Conservation (phyloP, 2,797 vertebrate genomes). For the Oryzias sinensis region DNA sequence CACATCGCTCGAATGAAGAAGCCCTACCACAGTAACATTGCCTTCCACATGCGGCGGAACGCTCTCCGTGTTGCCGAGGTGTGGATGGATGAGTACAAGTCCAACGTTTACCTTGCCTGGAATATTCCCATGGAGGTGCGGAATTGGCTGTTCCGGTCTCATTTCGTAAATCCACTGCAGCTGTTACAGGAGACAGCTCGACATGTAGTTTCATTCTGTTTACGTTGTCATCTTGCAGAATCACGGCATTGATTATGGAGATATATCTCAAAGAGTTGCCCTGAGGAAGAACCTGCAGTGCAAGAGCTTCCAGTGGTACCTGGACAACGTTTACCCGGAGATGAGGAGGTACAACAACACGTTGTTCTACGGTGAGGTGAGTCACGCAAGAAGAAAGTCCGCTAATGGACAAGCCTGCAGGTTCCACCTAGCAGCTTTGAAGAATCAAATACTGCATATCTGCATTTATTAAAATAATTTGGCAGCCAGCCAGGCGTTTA, state of each 20-base stretch:
- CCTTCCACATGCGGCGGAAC: slow-evolving; percentile 91
- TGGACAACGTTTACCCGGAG: slow-evolving; percentile 96
- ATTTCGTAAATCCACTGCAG: neutral
- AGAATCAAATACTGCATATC: too few relatives aligned
- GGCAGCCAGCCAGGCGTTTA: too few relatives aligned
- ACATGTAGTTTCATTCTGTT: neutral
- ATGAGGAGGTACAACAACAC: slow-evolving; percentile 97
- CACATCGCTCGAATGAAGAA: slow-evolving; percentile 96
- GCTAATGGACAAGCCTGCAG: too few relatives aligned
- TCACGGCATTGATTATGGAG: slow-evolving; percentile 93
- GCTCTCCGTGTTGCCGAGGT: slow-evolving; percentile 94
- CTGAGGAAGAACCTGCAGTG: slow-evolving; percentile 90
- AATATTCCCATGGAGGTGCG: slow-evolving; percentile 93
- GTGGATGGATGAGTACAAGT: slow-evolving; percentile 97
- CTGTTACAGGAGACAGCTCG: too few relatives aligned
- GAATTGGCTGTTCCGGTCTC: neutral
- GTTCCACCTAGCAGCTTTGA: too few relatives aligned
- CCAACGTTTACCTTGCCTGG: slow-evolving; percentile 96
- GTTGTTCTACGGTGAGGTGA: slow-evolving; percentile 94
- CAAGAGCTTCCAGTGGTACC: slow-evolving; percentile 96
- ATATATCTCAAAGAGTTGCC: slow-evolving; percentile 87
- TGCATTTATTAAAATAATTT: too few relatives aligned
- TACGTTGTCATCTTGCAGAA: slow-evolving; percentile 78
- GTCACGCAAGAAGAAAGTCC: slow-evolving; percentile 4
- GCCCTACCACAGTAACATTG: slow-evolving; percentile 94